Evolutionary conservation across 1,140 invertebrate genomes (phyloP), one percentile per base, ranked within the genome.

Genomic region (Spodoptera litura): DNA sequence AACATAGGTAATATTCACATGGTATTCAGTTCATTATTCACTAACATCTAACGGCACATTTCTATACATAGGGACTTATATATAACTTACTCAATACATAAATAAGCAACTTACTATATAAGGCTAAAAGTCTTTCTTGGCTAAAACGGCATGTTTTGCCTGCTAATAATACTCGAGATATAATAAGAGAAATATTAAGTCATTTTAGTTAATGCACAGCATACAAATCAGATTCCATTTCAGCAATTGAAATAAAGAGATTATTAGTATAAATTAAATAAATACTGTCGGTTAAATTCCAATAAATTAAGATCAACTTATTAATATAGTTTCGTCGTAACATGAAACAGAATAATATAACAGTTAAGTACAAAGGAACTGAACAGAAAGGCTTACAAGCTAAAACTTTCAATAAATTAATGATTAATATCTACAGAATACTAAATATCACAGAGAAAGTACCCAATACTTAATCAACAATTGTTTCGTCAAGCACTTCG

Each of bases 391-490:
- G 68, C 88, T 90, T 90, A 91, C 70, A 75, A 78, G 70, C 85
- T 88, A 88, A 81, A 76, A 80, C 74, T 80, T 86, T 88, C 87
- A 93, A 93, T 93, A 94, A 94, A 94, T 94, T 94, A 94, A 90
- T 85, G 83, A 87, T 91, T 86, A 91, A 74, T 85, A 90, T 89
- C 85, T 92, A 92, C 82, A 90, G 87, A 94, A 92, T 93, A 92
- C 91, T 92, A 91, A 93, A 94, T 94, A 94, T 94, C 93, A 94
- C 93, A 94, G 93, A 91, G 89, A 89, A 89, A 89, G 88, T 92
- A 94, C 93, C 93, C 93, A 94, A 90, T 91, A 89, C 89, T 94
- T 93, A 92, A 88, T 91, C 87, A 89, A 92, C 92, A 87, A 89
- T 82, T 84, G 90, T 88, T 85, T 90, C 90, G 90, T 91, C 90